Conservation (phyloP, 1,140 invertebrate species). For the Drosophila kurseongensis region DNA sequence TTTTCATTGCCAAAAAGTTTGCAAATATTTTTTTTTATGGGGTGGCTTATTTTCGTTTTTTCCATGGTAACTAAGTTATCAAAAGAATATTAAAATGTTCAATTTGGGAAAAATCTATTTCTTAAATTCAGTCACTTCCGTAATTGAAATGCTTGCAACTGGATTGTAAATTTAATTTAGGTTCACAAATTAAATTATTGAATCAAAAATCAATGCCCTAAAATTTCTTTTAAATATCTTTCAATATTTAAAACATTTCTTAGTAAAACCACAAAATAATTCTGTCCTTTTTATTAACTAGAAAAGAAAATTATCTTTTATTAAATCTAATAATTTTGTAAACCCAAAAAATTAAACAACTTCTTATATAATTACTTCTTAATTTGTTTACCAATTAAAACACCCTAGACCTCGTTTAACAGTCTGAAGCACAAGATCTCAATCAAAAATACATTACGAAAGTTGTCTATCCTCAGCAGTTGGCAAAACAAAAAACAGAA, state of each 20-base stretch:
- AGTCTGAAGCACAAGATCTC: slow-evolving; percentile 22
- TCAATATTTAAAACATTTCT: too few species aligned
- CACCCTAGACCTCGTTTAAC: background rate
- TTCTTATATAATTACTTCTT: slow-evolving; percentile 10
- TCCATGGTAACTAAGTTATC: slow-evolving; percentile 12
- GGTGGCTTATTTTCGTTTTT: too few species aligned
- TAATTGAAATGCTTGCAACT: too few species aligned
- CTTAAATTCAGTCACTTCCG: too few species aligned
- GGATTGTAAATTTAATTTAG: too few species aligned
- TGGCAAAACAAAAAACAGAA: slow-evolving; percentile 1
- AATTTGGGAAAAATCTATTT: too few species aligned
- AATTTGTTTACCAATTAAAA: slow-evolving; percentile 17
- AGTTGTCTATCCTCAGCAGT: slow-evolving; percentile 18
- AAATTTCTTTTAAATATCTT: too few species aligned
- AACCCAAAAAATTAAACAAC: background rate
- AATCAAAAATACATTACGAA: slow-evolving; percentile 34
- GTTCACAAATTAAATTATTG: too few species aligned
- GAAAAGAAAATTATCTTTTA: background rate
- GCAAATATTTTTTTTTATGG: background rate
- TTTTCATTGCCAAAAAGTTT: background rate
- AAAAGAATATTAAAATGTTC: too few species aligned
- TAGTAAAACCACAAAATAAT: background rate
- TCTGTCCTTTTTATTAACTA: background rate
- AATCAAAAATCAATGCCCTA: too few species aligned
- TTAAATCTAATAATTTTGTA: background rate